Base-by-base conservation (phyloP, 2,888 invertebrate species). In the Mesochorus sp. region DNA sequence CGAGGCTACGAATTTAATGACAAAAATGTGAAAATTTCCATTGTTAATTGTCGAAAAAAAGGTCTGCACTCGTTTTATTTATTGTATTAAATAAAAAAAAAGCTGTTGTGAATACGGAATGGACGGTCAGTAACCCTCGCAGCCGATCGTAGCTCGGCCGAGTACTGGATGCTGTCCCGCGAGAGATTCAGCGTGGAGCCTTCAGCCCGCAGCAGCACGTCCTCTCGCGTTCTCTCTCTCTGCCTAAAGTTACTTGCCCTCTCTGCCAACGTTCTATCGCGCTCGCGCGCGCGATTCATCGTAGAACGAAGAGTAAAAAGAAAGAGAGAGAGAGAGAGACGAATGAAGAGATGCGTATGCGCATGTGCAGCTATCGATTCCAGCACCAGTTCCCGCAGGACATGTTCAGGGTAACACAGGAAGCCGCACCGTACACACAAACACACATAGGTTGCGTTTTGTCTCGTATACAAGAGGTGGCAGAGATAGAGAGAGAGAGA, bases 351-450 rank as follows among this genome's bases (percentile, higher is more conserved):
- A n/a, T 17, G 31, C 57, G 47, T 68, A 70, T 80, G 89, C 89
- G 89, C 90, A 90, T 89, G 89, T 89, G 90, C 89, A 84, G 83
- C 86, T 89, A 90, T 90, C 88, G 90, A 90, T 90, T 90, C 88
- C 82, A 68, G 73, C 80, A 79, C 80, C 44, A 73, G 76, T 82
- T 83, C 83, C 81, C 82, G 80, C 81, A 85, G 83, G 84, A 85
- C 80, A 81, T 86, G 85, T 72, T 64, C 78, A 85, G 73, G 79
- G 68, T 76, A 79, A 74, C 70, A 81, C 71, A 80, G 80, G 66
- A 80, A 79, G 75, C 71, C 62, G 68, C 73, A 72, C 44, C 71
- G 72, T 24, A 12, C 0, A 28, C 14, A 34, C 31, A 55, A 17
- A 55, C 19, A 55, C 17, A 17, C n/a, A 59, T n/a, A 59, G 21